Base-by-base conservation (phyloP, 2,797 vertebrate species). In the Eospalax fontanierii region DNA sequence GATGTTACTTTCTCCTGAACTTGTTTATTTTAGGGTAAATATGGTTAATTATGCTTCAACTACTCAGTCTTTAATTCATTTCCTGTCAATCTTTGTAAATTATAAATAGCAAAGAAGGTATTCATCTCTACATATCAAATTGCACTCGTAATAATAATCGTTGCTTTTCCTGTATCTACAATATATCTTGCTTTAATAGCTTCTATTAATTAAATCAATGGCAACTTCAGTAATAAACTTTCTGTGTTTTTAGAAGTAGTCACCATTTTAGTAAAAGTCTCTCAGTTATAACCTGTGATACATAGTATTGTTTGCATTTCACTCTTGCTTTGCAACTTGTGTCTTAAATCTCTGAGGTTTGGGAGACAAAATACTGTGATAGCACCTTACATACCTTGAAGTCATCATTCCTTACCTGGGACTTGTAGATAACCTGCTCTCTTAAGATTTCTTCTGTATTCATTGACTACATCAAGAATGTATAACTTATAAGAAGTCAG, bases 401-500 rank as follows among this genome's bases (percentile, higher is more conserved):
- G 4, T 1, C 1, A 10, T 61, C 57, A 87, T 73, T 26, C 30
- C 86, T 92, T 38, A 66, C 7, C 28, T 84, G 10, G 54, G 16
- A 68, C 12, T 30, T 59, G 38, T 6, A 76, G 84, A 70, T 40
- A 59, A 35, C 63, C 57, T 71, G n/a, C 1, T 86, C 5, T 71
- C 4, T 93, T 28, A 79, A 74, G 35, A 30, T 30, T 80, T 80
- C 65, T 33, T 88, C 4, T 54, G 40, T 43, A 75, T 59, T 4
- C 15, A 81, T 14, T 83, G 2, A 33, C 4, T 19, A 28, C 14
- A n/a, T 3, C 14, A 59, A 35, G 6, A 30, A 15, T 63, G 3
- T 16, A 7, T 0, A 33, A 30, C 21, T 7, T n/a, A 14, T 6
- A 6, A 1, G 3, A 8, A 2, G 3, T 87, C 26, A 70, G 5